phyloP scores from a whole-genome alignment of 2,113 vertebrate species.

The Sinocyclocheilus anshuiensis region DNA sequence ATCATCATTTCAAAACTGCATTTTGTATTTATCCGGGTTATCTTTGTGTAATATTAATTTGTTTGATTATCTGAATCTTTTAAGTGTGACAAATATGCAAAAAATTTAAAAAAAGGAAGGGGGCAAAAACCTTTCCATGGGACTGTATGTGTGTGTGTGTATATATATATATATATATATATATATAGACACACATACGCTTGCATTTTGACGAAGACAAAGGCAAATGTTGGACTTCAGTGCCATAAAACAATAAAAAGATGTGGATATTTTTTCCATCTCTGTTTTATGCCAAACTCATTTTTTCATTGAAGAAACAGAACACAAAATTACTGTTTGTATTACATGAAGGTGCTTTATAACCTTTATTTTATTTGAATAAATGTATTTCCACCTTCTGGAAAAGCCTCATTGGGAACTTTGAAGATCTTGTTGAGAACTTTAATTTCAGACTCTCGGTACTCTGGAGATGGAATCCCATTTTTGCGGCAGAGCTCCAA shows the following conservation, averaged over 20 bases:
- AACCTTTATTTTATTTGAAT: not conserved
- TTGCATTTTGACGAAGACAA: not conserved
- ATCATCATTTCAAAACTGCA: no score
- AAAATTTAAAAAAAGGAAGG: no score
- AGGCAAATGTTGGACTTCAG: not conserved
- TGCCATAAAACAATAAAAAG: not conserved
- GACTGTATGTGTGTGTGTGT: no score
- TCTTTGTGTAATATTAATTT: no score
- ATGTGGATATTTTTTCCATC: not conserved
- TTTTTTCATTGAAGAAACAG: not conserved
- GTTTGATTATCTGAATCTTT: no score
- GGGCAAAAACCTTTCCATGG: no score
- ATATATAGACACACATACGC: no score
- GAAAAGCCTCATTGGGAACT: constrained; percentile 80
- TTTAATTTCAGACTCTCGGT: constrained; percentile 83
- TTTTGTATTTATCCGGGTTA: no score
- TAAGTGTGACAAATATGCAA: no score
- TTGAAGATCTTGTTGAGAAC: constrained; percentile 92
- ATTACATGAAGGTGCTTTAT: not conserved
- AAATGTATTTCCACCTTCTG: constrained; percentile 78
- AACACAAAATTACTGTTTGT: not conserved
- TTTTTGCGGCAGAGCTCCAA: constrained; percentile 85
- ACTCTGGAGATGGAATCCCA: constrained; percentile 81
- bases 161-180: not conserved
- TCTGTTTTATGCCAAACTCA: not conserved